These are phyloP conservation scores for Orthonevra nobilis DNA, from an alignment of 2,888 invertebrate genomes.

Conservation along the genomic window DNA sequence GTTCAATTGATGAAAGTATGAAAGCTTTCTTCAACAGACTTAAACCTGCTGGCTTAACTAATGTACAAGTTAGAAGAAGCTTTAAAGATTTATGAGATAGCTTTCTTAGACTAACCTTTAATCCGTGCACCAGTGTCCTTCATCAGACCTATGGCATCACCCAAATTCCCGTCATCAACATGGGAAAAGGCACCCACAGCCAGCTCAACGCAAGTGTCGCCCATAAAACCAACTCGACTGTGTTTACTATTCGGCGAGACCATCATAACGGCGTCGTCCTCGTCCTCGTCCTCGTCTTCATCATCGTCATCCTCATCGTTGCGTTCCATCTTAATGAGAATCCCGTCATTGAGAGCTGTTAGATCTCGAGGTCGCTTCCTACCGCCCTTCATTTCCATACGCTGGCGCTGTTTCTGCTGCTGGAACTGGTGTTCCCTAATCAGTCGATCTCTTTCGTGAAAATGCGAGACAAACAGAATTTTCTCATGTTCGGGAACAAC, in stretches of 20 bases:
- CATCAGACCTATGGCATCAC: not conserved
- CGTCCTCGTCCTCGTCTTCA: too few relatives aligned
- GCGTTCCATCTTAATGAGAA: slow-evolving; percentile 51
- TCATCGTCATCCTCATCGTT: slow-evolving; percentile 50
- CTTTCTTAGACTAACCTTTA: too few relatives aligned
- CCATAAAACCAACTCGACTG: slow-evolving; percentile 41
- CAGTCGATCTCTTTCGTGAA: slow-evolving; percentile 80
- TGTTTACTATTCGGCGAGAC: slow-evolving; percentile 57
- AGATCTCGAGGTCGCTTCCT: slow-evolving; percentile 43
- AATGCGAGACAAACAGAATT: slow-evolving; percentile 78
- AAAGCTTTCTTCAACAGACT: too few relatives aligned
- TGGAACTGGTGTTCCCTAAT: slow-evolving; percentile 80
- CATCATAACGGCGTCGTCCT: slow-evolving; percentile 57
- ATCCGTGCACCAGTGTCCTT: slow-evolving; percentile 27
- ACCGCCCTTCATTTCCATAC: slow-evolving; percentile 70
- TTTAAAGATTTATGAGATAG: too few relatives aligned
- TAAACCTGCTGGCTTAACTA: too few relatives aligned
- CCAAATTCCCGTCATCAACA: slow-evolving; percentile 12
- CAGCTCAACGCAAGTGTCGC: slow-evolving; percentile 5
- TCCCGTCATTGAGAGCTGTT: slow-evolving; percentile 31
- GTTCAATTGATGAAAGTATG: too few relatives aligned
- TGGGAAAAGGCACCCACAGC: slow-evolving; percentile 25
- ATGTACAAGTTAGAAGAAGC: too few relatives aligned
- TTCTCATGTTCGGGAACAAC: slow-evolving; percentile 73
- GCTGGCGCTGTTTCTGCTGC: slow-evolving; percentile 74